Percentiles rank a stretch among this genome's conserved stretches.
Conservation (phyloP, 2,113 vertebrate genomes). For the Eira barbara region DNA sequence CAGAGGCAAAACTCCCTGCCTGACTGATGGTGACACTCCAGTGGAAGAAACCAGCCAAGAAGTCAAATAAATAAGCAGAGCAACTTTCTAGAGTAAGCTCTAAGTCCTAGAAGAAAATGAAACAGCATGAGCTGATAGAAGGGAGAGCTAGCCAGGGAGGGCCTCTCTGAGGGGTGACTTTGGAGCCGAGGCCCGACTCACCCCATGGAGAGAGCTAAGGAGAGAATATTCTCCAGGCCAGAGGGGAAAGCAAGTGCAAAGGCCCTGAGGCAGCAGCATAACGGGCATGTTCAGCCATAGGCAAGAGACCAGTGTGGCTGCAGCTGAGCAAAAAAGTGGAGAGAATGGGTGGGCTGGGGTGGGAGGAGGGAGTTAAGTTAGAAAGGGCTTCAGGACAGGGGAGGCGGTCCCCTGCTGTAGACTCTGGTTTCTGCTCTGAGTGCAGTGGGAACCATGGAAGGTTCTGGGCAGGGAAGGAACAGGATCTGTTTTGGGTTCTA, state of each 20-base stretch:
- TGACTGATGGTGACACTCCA: background rate
- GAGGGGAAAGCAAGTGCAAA: background rate
- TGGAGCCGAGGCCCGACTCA: background rate
- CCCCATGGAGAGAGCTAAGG: background rate
- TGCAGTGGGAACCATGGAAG: background rate
- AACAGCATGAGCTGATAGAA: background rate
- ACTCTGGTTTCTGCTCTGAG: background rate
- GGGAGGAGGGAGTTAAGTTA: fast-evolving
- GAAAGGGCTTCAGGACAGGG: background rate
- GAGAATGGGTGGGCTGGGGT: background rate
- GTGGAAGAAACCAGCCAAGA: background rate
- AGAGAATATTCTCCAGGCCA: background rate
- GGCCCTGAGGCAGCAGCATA: background rate
- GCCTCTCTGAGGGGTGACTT: background rate
- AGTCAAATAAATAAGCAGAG: background rate
- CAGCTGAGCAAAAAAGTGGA: background rate
- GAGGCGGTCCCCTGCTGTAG: background rate
- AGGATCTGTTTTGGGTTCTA: background rate
- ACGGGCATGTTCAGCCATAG: too few relatives aligned
- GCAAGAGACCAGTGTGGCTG: background rate
- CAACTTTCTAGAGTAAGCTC: background rate
- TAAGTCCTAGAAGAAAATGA: background rate
- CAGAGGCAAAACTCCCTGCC: background rate
- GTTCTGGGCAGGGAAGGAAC: background rate
- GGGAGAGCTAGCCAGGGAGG: background rate